phyloP scores from a whole-genome alignment of 2,113 vertebrate genomes.

The Erpornis zantholeuca region DNA sequence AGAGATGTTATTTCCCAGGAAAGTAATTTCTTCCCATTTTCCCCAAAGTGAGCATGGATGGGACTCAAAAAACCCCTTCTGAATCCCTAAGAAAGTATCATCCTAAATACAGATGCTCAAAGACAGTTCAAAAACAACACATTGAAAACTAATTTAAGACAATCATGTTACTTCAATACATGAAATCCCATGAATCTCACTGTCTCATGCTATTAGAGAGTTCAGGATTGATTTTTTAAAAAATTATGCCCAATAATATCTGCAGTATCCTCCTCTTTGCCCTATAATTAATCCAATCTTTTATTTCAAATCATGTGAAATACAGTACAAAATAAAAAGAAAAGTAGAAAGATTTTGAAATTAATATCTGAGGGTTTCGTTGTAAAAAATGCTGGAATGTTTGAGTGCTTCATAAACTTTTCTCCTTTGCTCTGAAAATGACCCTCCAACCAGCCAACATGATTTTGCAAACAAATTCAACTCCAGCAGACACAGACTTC shows the following conservation, averaged over 20 bases:
- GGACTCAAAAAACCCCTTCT: neutral
- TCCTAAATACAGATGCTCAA: neutral
- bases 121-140: neutral
- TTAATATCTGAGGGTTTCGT: neutral
- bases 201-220: neutral
- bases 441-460: neutral
- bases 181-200: neutral
- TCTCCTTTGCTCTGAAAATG: constrained; percentile 33
- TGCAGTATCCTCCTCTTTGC: neutral
- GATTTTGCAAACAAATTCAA: constrained; percentile 12
- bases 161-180: neutral
- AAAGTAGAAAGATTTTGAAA: constrained; percentile 21
- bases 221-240: neutral
- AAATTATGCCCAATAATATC: neutral
- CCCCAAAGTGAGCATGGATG: neutral
- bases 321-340: neutral
- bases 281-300: neutral
- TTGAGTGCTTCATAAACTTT: neutral
- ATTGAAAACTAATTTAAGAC: constrained; percentile 45
- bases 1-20: neutral
- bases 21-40: neutral
- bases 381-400: neutral
- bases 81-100: neutral
- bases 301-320: constrained; percentile 8
- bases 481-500: neutral